Base-by-base conservation (phyloP, 1,140 invertebrate genomes). In the Oscheius sp. region DNA sequence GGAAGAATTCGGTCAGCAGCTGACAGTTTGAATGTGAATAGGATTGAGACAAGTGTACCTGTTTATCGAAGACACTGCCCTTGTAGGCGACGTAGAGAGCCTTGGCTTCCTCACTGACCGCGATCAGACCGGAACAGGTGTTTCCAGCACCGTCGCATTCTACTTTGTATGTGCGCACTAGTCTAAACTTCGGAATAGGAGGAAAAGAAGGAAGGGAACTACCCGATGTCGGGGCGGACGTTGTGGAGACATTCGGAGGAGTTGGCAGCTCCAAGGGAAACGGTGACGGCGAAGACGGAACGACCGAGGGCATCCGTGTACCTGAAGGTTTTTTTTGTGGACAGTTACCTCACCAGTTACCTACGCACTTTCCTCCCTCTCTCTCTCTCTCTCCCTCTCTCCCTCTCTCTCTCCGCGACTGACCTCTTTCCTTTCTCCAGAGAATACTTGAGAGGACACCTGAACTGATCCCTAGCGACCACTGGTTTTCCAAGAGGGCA, bases 31-130 rank as follows among this genome's bases (percentile, higher is more conserved):
- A 38, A 3, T 13, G 23, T 38, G 36, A 2, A 10, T 34, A 65
- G 36, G 63, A 65, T n/a, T 3, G 3, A 13, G 29, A n/a, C 2
- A 65, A 28, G 10, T 36, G 20, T 2, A 73, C 67, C 70, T 83
- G 81, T 28, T 76, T 79, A 62, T 85, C 83, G 18, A 85, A 61
- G 36, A 74, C 74, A 26, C 74, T 77, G 13, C 82, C 83, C 36
- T 79, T 75, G 65, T 84, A 83, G 23, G 85, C 73, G 15, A 83
- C 79, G 65, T 83, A 83, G 10, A 83, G 64, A 2, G 81, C 81
- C 66, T 83, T 83, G 1, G 81, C 81, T 73, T 83, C 81, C 45
- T 83, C 79, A 34, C 81, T 83, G 23, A 85, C 79, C 18, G 83
- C 83, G n/a, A 84, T 42, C 49, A 84, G 76, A 42, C 80, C 81